Conservation (phyloP, 2,888 invertebrate species). For the Heliconius cydno region DNA sequence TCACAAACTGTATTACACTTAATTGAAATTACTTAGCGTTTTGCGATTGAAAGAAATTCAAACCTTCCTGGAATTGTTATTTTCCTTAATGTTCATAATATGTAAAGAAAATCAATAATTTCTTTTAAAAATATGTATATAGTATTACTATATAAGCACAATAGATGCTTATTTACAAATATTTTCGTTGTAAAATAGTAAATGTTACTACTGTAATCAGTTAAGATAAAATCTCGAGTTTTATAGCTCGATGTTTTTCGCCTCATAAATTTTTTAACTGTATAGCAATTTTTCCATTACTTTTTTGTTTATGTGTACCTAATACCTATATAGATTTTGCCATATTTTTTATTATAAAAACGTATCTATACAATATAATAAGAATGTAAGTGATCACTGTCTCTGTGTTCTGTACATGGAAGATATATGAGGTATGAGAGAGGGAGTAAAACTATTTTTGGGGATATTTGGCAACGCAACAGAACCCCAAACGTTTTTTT, state of each 20-base stretch:
- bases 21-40: slow-evolving; percentile 21
- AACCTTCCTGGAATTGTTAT: not conserved
- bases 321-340: too few relatives aligned
- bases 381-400: too few relatives aligned
- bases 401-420: too few relatives aligned
- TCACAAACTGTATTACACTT: not conserved
- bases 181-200: not conserved
- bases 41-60: slow-evolving; percentile 26
- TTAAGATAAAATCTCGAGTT: not conserved
- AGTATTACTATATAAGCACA: too few relatives aligned
- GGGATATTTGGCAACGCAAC: too few relatives aligned
- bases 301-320: not conserved
- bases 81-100: not conserved
- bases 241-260: slow-evolving; percentile 16
- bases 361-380: too few relatives aligned
- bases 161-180: not conserved
- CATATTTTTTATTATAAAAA: too few relatives aligned
- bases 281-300: not conserved
- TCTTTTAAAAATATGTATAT: not conserved
- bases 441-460: too few relatives aligned
- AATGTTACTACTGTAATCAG: not conserved
- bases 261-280: slow-evolving; percentile 10
- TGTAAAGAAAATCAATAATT: not conserved
- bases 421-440: too few relatives aligned
- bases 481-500: too few relatives aligned